phyloP scores from a whole-genome alignment of 1,140 invertebrate genomes.

The Heterodera carotae region DNA sequence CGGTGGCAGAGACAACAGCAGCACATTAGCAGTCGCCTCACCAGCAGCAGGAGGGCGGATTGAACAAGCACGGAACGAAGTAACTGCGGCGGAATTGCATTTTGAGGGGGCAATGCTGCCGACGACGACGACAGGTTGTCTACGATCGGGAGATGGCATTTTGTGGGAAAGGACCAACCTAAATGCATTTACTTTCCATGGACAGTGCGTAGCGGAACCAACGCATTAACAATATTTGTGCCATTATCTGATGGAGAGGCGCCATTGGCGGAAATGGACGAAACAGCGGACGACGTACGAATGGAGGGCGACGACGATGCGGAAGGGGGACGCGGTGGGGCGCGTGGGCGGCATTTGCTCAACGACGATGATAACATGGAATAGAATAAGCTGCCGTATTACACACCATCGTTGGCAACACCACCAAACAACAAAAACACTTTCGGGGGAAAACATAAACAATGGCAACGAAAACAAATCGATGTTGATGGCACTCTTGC shows the following conservation, averaged over 20 bases:
- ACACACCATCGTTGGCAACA: too few species aligned
- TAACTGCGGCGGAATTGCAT: neutral
- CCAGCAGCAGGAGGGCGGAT: neutral
- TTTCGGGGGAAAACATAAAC: too few species aligned
- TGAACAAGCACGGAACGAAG: too few species aligned
- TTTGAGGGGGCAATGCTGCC: neutral
- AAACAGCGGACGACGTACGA: neutral
- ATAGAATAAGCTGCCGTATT: neutral
- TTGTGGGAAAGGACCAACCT: too few species aligned
- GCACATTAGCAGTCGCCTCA: neutral
- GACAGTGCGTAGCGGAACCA: too few species aligned
- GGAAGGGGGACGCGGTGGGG: too few species aligned
- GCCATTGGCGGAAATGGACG: neutral
- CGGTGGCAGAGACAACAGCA: neutral
- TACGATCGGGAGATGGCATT: too few species aligned
- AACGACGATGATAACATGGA: neutral
- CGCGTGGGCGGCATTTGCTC: neutral
- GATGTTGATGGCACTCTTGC: too few species aligned
- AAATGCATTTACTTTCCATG: too few species aligned
- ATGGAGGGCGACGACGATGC: neutral
- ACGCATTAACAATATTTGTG: too few species aligned
- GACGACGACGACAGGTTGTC: neutral
- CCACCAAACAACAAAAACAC: too few species aligned
- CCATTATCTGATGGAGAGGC: neutral
- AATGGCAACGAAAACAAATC: too few species aligned